Conservation (phyloP, 2,113 vertebrate species). For the Nerophis lumbriciformis region DNA sequence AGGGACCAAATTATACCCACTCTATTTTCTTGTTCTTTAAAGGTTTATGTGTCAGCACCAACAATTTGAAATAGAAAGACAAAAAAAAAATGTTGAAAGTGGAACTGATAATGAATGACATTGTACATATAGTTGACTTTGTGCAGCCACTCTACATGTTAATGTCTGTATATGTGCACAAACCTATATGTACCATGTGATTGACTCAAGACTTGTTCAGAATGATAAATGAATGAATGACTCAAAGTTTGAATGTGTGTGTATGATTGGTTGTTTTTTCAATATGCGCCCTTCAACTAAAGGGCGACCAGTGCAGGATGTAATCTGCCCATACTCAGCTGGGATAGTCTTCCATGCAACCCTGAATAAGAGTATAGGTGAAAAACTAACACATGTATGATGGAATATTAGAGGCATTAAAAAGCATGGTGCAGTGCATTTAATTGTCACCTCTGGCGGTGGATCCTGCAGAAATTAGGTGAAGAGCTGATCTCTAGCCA, state of each 20-base stretch:
- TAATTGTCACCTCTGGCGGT: conserved; percentile 15
- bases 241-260: too few species aligned
- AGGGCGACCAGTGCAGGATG: too few species aligned
- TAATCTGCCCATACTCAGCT: not conserved
- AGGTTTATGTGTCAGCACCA: conserved; percentile 9
- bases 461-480: not conserved
- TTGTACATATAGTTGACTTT: too few species aligned
- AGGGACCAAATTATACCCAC: conserved; percentile 14
- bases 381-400: not conserved
- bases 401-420: conserved; percentile 22
- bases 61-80: conserved; percentile 7
- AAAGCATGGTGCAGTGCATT: conserved; percentile 10
- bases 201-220: too few species aligned
- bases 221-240: too few species aligned
- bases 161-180: not conserved
- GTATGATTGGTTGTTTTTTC: too few species aligned
- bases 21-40: conserved; percentile 29
- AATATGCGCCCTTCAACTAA: too few species aligned
- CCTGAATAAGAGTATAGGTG: too few species aligned
- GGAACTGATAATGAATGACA: too few species aligned
- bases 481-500: conserved; percentile 10
- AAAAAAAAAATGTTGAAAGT: not conserved
- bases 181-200: not conserved
- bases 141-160: conserved; percentile 10
- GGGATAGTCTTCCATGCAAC: too few species aligned